A percentile compares a stretch with the other conserved stretches of the same genome.
Conservation (phyloP, 2,113 vertebrate species). For the Pholis gunnellus region DNA sequence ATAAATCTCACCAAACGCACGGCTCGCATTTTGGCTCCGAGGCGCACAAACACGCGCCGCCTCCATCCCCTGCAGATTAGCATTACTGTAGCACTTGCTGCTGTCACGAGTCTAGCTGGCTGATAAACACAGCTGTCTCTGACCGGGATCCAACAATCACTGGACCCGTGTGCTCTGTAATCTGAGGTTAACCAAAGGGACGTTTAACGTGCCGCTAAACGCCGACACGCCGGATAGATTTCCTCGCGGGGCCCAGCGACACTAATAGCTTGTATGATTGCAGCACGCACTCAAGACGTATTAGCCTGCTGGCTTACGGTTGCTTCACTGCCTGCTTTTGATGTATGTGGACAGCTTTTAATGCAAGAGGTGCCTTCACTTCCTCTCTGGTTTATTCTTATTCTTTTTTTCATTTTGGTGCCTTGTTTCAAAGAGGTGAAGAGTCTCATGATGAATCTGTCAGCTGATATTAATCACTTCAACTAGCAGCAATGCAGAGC, state of each 20-base stretch:
- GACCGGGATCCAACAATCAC: constrained; percentile 52
- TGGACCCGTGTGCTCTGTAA: constrained; percentile 55
- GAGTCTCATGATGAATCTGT: not conserved
- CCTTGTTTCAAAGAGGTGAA: constrained; percentile 46
- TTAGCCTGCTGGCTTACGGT: constrained; percentile 38
- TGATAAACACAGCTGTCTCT: constrained; percentile 67
- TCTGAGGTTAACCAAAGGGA: constrained; percentile 76
- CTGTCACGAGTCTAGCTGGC: constrained; percentile 37
- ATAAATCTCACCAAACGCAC: too few relatives aligned
- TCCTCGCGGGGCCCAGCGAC: constrained; percentile 38
- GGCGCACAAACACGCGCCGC: constrained; percentile 21
- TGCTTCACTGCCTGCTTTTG: constrained; percentile 27
- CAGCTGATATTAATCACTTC: constrained; percentile 43
- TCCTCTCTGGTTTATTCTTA: constrained; percentile 11
- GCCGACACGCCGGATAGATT: constrained; percentile 27
- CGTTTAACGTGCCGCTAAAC: constrained; percentile 41
- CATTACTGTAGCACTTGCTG: constrained; percentile 25
- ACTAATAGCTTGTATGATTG: constrained; percentile 55
- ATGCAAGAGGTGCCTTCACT: not conserved
- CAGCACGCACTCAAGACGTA: constrained; percentile 41
- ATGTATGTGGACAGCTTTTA: constrained; percentile 8
- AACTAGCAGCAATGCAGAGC: constrained; percentile 34
- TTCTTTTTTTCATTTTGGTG: not conserved
- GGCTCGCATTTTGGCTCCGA: constrained; percentile 9
- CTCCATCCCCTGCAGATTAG: constrained; percentile 30